Evolutionary conservation across 53 echinoderm and acorn worm genomes (phyloP), one percentile per base, ranked within the genome.

Genomic region (Holothuria leucospilota): DNA sequence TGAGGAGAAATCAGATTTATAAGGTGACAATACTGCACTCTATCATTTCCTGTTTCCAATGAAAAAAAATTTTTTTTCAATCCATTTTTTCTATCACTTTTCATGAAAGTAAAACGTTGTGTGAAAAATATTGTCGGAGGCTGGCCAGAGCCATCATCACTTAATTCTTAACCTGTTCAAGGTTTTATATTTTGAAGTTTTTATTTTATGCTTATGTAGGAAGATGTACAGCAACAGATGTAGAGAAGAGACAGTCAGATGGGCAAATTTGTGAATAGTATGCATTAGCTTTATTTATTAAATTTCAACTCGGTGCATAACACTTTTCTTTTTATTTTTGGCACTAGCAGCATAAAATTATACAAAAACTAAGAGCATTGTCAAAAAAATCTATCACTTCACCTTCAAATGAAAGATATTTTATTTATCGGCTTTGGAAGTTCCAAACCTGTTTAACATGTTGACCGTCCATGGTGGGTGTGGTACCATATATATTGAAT

Each of bases 391-490:
- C 40, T 72, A 72, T 72, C 72, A 72, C 72, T 30, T 39, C 39
- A 72, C 72, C 72, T 38, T 72, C 72, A 72, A 72, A 72, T 72
- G 72, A 72, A 72, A 72, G 56, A 56, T 72, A 72, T 72, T 72
- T 72, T 72, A 72, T 72, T 40, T 72, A 72, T 46, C 72, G 42
- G 42, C 56, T 56, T 72, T 72, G 72, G 72, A 72, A 40, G 72
- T 42, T 56, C 56, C 56, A 56, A 56, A 56, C 15, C 56, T 56
- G 56, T 56, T 56, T 56, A 56, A 56, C 56, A 56, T 56, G 40
- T 72, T 46, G 42, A 46, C 72, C 72, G 72, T 72, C 72, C 72
- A 72, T 72, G 72, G 72, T 72, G 72, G 46, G 56, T 56, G 56
- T 72, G 72, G 72, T 72, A 46, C 42, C 23, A 21, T 23, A 39